These are phyloP conservation scores for Rhincodon typus DNA, from an alignment of 2,797 vertebrate genomes.

Conservation along the genomic window DNA sequence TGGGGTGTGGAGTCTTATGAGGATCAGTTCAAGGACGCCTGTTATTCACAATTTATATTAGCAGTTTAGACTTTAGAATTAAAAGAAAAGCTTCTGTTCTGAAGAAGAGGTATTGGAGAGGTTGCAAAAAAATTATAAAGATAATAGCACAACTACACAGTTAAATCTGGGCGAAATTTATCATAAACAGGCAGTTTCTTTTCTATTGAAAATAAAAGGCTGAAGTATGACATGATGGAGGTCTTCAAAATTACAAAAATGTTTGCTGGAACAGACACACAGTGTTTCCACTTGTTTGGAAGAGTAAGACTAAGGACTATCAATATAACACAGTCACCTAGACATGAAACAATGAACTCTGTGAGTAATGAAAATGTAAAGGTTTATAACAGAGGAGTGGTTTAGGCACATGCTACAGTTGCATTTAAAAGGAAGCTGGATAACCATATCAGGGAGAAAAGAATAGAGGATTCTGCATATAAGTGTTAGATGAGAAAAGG, in stretches of 20 bases:
- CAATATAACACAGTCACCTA: background rate
- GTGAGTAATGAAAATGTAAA: background rate
- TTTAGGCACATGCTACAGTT: background rate
- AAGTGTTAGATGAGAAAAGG: background rate
- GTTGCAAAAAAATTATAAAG: background rate
- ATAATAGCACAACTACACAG: background rate
- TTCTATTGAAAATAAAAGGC: background rate
- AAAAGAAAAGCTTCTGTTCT: too few species aligned
- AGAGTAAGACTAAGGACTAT: background rate
- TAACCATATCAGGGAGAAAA: background rate
- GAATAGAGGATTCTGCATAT: background rate
- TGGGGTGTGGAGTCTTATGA: too few species aligned
- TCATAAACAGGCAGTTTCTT: background rate
- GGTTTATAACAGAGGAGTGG: background rate
- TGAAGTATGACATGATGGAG: background rate
- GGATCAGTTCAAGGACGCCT: too few species aligned
- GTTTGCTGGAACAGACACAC: background rate
- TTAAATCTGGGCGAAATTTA: background rate
- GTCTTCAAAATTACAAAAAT: background rate
- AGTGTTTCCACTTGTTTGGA: background rate
- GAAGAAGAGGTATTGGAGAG: too few species aligned
- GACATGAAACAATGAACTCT: background rate
- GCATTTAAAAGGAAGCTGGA: background rate
- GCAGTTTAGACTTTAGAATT: too few species aligned
- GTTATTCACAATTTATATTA: too few species aligned